Evolutionary conservation across 2,113 vertebrate species (phyloP).

Genomic region (Erinaceus europaeus): DNA sequence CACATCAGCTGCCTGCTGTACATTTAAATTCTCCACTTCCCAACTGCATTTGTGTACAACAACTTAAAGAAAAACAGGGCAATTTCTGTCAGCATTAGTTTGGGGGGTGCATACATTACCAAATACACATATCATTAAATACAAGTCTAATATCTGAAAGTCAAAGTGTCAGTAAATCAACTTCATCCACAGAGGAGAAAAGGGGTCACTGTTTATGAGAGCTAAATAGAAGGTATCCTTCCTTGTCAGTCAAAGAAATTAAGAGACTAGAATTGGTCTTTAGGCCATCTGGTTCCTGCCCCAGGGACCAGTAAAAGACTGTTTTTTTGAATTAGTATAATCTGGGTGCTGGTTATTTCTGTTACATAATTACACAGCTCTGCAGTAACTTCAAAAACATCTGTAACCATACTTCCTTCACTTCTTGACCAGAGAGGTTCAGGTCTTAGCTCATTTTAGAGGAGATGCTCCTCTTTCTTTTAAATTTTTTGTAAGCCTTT

Average conservation of each 20-base stretch:
- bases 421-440: slow-evolving; percentile 34
- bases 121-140: slow-evolving; percentile 59
- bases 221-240: slow-evolving; percentile 51
- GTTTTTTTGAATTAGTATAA: slow-evolving; percentile 35
- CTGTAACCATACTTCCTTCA: background rate
- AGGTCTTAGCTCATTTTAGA: slow-evolving; percentile 16
- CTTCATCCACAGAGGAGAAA: slow-evolving; percentile 55
- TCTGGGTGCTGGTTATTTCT: slow-evolving; percentile 48
- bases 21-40: slow-evolving; percentile 55
- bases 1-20: slow-evolving; percentile 53
- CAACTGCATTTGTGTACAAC: slow-evolving; percentile 39
- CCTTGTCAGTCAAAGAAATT: slow-evolving; percentile 63
- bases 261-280: slow-evolving; percentile 56
- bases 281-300: slow-evolving; percentile 61
- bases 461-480: background rate
- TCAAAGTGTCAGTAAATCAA: slow-evolving; percentile 52
- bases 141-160: slow-evolving; percentile 49
- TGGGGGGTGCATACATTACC: slow-evolving; percentile 54
- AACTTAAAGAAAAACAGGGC: slow-evolving; percentile 52
- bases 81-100: slow-evolving; percentile 58
- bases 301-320: slow-evolving; percentile 19
- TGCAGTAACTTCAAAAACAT: slow-evolving; percentile 35
- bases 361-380: slow-evolving; percentile 39
- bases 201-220: slow-evolving; percentile 48
- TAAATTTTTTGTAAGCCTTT: slow-evolving; percentile 1